Conservation (phyloP, 2,888 invertebrate species). For the Antheraea yamamai region DNA sequence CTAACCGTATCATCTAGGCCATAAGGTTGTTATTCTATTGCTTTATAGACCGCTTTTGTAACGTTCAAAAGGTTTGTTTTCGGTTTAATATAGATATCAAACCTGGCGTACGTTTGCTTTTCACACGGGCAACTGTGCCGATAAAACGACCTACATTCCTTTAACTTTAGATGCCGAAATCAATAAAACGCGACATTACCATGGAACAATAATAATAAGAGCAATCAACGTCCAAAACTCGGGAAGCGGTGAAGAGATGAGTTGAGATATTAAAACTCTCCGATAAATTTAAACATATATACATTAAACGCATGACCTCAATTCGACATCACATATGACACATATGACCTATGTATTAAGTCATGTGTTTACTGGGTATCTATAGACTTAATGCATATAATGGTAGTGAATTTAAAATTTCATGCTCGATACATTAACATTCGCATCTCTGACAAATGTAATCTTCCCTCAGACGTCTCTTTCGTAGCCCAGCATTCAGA, state of each 20-base stretch:
- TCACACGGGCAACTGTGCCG: conserved; percentile 57
- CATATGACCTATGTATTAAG: too few relatives aligned
- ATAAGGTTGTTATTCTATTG: conserved; percentile 50
- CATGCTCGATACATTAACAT: too few relatives aligned
- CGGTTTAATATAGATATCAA: conserved; percentile 66
- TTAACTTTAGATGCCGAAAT: conserved; percentile 13
- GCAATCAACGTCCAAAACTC: background rate
- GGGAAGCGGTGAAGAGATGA: background rate
- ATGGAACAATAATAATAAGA: background rate
- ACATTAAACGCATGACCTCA: too few relatives aligned
- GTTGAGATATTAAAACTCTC: background rate
- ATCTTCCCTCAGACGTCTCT: too few relatives aligned
- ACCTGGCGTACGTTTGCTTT: conserved; percentile 61
- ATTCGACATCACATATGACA: too few relatives aligned
- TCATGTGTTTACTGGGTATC: too few relatives aligned
- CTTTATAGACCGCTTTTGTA: conserved; percentile 25
- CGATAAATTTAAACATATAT: too few relatives aligned
- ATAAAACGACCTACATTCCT: conserved; percentile 50
- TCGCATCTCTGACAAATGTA: too few relatives aligned
- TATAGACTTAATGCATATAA: too few relatives aligned
- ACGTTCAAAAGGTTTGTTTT: conserved; percentile 15
- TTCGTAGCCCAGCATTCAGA: too few relatives aligned
- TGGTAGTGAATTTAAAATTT: too few relatives aligned
- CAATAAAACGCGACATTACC: background rate
- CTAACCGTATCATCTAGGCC: conserved; percentile 33